Evolutionary conservation across 2,888 invertebrate species (phyloP).

Genomic region (Epinotia nisella): DNA sequence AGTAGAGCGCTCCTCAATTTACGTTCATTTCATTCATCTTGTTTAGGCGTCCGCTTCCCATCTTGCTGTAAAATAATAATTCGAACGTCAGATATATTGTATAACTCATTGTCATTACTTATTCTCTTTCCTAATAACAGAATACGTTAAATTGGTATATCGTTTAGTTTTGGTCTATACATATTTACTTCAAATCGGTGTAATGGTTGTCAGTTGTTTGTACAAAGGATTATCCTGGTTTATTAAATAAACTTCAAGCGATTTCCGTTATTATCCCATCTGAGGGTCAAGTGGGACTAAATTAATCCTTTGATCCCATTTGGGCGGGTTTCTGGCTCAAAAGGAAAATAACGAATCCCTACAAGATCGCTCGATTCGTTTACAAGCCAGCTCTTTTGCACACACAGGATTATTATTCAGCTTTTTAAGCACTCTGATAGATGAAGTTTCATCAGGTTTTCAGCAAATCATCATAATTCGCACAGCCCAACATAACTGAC

Average conservation of each 20-base stretch:
- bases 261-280: background rate
- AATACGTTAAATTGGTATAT: background rate
- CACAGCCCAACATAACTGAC: too few species aligned
- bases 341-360: background rate
- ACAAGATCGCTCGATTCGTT: background rate
- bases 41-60: slow-evolving; percentile 30
- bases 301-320: slow-evolving; percentile 22
- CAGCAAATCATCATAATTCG: too few species aligned
- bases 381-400: background rate
- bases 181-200: slow-evolving; percentile 2
- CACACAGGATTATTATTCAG: background rate
- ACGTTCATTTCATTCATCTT: slow-evolving; percentile 27
- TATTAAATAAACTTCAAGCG: background rate
- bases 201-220: background rate
- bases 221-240: background rate
- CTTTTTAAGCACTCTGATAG: background rate
- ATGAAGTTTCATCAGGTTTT: too few species aligned
- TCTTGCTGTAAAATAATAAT: slow-evolving; percentile 30
- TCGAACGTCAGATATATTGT: slow-evolving; percentile 15
- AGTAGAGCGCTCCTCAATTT: slow-evolving; percentile 37
- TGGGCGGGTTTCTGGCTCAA: background rate
- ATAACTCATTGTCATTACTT: slow-evolving; percentile 3
- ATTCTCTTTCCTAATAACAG: slow-evolving; percentile 2
- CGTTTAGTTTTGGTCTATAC: background rate
- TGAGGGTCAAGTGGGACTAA: slow-evolving; percentile 4